Evolutionary conservation across 53 echinoderm and acorn worm genomes (phyloP).

Genomic region (Hippasteria phrygiana): DNA sequence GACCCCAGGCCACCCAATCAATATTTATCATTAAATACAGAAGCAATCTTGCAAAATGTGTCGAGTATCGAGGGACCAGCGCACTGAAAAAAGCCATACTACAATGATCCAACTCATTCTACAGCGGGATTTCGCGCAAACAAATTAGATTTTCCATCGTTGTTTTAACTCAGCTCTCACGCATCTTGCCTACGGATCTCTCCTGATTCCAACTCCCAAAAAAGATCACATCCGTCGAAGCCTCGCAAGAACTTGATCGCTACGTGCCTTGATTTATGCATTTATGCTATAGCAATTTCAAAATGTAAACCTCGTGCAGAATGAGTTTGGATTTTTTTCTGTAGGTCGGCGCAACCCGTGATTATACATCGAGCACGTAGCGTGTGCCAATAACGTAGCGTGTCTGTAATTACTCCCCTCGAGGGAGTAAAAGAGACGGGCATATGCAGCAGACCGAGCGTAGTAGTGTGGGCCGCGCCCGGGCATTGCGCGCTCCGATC

Average conservation of each 20-base stretch:
- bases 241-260: constrained; percentile 18
- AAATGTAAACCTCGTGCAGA: constrained; percentile 21
- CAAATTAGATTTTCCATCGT: neutral
- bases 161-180: constrained; percentile 3
- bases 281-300: constrained; percentile 38
- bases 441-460: neutral
- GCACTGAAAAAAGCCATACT: neutral
- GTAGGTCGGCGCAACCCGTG: neutral
- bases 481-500: neutral
- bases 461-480: neutral
- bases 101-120: neutral
- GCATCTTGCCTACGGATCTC: neutral
- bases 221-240: constrained; percentile 20
- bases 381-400: constrained; percentile 67
- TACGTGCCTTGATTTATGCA: constrained; percentile 60
- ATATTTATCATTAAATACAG: too few species aligned
- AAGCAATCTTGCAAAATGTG: neutral
- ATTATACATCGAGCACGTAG: constrained; percentile 63
- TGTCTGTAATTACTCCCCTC: constrained; percentile 68
- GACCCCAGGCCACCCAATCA: too few species aligned
- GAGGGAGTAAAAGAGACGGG: constrained; percentile 28
- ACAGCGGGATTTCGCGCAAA: constrained; percentile 1
- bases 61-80: neutral
- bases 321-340: neutral
- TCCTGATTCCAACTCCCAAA: neutral